These are phyloP conservation scores for Drosophila atroscutellata DNA, from an alignment of 2,888 invertebrate genomes.

Conservation along the genomic window DNA sequence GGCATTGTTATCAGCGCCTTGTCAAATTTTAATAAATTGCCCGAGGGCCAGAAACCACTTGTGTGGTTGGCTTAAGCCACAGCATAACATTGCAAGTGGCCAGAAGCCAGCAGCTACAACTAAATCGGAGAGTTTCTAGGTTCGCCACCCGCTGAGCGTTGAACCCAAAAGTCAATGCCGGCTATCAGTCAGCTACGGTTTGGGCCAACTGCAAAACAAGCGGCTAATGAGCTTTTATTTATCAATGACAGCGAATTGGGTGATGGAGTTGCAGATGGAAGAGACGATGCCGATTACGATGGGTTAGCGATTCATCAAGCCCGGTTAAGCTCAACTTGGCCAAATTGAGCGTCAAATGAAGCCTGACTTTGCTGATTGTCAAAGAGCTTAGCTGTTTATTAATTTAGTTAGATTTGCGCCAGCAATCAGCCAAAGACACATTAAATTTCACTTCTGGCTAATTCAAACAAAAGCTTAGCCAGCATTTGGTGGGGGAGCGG, in stretches of 20 bases:
- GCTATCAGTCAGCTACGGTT: conserved; percentile 60
- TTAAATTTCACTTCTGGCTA: conserved; percentile 73
- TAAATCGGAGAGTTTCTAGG: conserved; percentile 10
- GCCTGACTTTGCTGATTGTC: conserved; percentile 60
- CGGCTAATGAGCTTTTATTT: conserved; percentile 76
- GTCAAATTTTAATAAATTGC: conserved; percentile 60
- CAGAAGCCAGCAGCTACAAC: conserved; percentile 24
- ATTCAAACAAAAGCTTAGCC: conserved; percentile 45
- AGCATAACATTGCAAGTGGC: conserved; percentile 16
- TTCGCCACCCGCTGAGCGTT: conserved; percentile 54
- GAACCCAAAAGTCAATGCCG: conserved; percentile 66
- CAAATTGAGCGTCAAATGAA: conserved; percentile 70
- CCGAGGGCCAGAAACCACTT: conserved; percentile 27
- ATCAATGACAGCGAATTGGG: conserved; percentile 67
- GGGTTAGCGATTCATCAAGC: conserved; percentile 36
- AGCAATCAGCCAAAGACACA: conserved; percentile 35
- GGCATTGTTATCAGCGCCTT: conserved; percentile 66
- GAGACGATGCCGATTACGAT: background rate
- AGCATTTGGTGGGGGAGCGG: conserved; percentile 2
- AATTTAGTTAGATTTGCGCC: conserved; percentile 66
- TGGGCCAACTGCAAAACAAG: conserved; percentile 44
- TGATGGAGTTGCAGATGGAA: conserved; percentile 13
- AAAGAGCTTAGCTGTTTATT: conserved; percentile 66
- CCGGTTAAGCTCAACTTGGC: conserved; percentile 36
- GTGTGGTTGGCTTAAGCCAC: conserved; percentile 58